A percentile compares a stretch with the other conserved stretches of the same genome.
These are phyloP conservation scores for Trididemnum miniatum DNA, from an alignment of 23 tunicate species.

Conservation along the genomic window DNA sequence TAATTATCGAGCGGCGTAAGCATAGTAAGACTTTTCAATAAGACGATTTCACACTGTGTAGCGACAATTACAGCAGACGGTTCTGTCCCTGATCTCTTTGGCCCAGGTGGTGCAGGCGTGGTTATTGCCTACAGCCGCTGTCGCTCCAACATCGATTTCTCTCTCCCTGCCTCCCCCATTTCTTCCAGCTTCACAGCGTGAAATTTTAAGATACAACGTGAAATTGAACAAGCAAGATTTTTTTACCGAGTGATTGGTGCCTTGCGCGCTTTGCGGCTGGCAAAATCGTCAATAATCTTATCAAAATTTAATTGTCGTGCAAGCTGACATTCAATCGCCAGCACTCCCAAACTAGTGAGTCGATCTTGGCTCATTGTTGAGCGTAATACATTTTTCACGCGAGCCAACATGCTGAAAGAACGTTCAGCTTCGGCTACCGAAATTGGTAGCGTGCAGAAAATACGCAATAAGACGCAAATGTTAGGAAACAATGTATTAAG, in stretches of 20 bases:
- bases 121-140: no score
- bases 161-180: no score
- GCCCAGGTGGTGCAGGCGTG: no score
- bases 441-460: background rate
- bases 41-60: no score
- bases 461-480: background rate
- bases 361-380: background rate
- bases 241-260: background rate
- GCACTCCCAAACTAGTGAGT: background rate
- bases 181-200: no score
- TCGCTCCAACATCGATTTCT: no score
- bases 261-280: background rate
- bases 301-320: background rate
- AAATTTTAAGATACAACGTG: no score
- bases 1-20: no score
- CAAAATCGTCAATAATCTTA: background rate
- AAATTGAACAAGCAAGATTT: no score
- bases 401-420: background rate
- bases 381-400: background rate
- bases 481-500: background rate
- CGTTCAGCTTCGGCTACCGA: background rate
- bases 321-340: background rate
- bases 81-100: no score
- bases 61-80: no score
- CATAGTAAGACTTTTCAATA: no score